Percentiles rank a stretch among this genome's conserved stretches.
Conservation (phyloP, 2,797 vertebrate species). For the Galagoides demidoff region DNA sequence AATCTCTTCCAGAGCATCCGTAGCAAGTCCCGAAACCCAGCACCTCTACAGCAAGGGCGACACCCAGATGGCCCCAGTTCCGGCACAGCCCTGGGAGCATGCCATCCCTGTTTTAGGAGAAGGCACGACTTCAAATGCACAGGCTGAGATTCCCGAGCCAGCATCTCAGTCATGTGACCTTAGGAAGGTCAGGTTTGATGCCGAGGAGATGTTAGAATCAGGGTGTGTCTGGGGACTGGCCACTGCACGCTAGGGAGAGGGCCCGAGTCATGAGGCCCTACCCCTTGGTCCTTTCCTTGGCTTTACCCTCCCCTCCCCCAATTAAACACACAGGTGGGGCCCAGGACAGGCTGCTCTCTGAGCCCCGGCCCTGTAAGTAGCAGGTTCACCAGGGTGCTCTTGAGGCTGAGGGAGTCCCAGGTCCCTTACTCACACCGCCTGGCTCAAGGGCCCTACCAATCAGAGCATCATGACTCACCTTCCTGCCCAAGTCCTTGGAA, state of each 20-base stretch:
- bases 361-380: neutral
- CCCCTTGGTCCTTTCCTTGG: neutral
- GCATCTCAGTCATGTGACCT: neutral
- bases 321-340: no score
- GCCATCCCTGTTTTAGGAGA: fast-evolving
- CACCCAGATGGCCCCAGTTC: fast-evolving
- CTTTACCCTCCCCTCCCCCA: neutral
- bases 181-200: neutral
- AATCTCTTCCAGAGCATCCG: neutral
- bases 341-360: neutral
- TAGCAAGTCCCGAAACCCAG: neutral
- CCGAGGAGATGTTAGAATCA: neutral
- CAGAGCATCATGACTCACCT: fast-evolving
- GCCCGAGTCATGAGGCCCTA: neutral
- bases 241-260: fast-evolving
- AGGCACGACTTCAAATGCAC: fast-evolving
- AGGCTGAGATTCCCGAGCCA: neutral
- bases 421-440: neutral
- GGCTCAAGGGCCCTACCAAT: neutral
- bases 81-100: fast-evolving
- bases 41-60: fast-evolving
- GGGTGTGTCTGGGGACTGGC: neutral
- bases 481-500: no score
- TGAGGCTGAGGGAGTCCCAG: neutral
- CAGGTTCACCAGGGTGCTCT: neutral